phyloP scores from a whole-genome alignment of 2,113 vertebrate species.

The Rhodinocichla rosea region DNA sequence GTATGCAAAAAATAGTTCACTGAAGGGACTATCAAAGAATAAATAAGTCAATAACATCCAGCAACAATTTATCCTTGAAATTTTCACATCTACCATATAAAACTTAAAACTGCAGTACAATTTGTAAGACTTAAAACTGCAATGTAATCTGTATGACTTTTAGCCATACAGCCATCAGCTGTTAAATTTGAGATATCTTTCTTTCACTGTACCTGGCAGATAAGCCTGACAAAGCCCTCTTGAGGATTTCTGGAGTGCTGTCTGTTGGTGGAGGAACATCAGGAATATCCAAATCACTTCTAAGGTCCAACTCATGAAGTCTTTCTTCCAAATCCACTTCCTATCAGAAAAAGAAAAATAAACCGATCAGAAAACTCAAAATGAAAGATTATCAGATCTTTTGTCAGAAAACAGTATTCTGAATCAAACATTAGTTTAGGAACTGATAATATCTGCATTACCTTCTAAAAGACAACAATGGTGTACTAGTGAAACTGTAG shows the following conservation, averaged over 20 bases:
- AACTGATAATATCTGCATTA: background rate
- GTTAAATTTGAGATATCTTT: background rate
- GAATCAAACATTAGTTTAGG: background rate
- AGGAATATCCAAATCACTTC: slow-evolving; percentile 74
- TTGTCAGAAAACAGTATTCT: background rate
- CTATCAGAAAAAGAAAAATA: slow-evolving; percentile 61
- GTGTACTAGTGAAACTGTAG: background rate
- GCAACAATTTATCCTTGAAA: background rate
- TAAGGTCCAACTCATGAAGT: slow-evolving; percentile 80
- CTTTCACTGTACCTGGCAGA: slow-evolving; percentile 84
- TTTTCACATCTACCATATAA: background rate
- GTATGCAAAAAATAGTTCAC: background rate
- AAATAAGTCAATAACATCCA: background rate
- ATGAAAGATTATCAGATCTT: background rate
- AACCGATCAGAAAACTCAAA: background rate
- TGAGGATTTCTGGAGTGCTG: slow-evolving; percentile 93
- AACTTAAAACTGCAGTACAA: background rate
- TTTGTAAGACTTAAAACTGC: background rate
- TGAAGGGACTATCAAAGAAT: background rate
- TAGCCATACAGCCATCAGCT: background rate
- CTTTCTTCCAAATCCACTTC: slow-evolving; percentile 87
- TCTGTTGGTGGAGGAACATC: slow-evolving; percentile 82
- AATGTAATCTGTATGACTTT: background rate
- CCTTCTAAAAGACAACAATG: background rate
- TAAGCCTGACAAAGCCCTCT: slow-evolving; percentile 90